These are phyloP conservation scores for Aplysina aerophoba DNA, from an alignment of 37 sponge, comb jelly and placozoan genomes.

Conservation along the genomic window DNA sequence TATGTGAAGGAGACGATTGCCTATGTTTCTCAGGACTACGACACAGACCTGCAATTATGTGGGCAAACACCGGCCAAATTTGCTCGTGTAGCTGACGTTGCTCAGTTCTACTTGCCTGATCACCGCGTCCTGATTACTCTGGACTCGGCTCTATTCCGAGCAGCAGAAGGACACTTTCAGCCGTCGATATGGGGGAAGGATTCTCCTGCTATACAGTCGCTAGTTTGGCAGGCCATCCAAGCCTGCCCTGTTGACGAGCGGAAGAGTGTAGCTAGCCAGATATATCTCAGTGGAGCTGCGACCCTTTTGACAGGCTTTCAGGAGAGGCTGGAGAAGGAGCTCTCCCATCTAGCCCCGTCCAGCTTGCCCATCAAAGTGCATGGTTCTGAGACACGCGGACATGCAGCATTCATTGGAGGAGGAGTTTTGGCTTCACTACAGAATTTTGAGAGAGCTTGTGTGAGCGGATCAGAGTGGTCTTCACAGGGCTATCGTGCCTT, in stretches of 20 bases:
- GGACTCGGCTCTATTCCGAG: conserved; percentile 56
- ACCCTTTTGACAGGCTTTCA: conserved; percentile 58
- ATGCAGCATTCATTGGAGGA: conserved; percentile 82
- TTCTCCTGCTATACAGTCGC: conserved; percentile 59
- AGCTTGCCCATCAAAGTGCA: conserved; percentile 63
- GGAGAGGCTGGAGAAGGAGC: conserved; percentile 75
- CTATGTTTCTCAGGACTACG: conserved; percentile 64
- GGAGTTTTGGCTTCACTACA: conserved; percentile 65
- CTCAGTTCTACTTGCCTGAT: conserved; percentile 72
- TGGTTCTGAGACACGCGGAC: conserved; percentile 54
- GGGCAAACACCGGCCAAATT: conserved; percentile 37
- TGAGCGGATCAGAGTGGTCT: conserved; percentile 30
- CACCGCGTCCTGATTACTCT: conserved; percentile 61
- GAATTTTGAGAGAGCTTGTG: conserved; percentile 57
- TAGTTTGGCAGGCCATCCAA: conserved; percentile 76
- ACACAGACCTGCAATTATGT: conserved; percentile 37
- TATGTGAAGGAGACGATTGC: conserved; percentile 76
- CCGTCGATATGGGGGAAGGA: conserved; percentile 79
- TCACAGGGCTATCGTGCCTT: neutral
- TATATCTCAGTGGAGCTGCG: conserved; percentile 75
- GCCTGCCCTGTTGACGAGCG: conserved; percentile 77
- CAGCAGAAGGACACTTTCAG: conserved; percentile 73
- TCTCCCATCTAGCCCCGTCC: conserved; percentile 36
- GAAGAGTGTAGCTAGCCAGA: conserved; percentile 51
- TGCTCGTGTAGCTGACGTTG: conserved; percentile 62